Evolutionary conservation across 2,797 vertebrate genomes (phyloP).

Genomic region (Spatula clypeata): DNA sequence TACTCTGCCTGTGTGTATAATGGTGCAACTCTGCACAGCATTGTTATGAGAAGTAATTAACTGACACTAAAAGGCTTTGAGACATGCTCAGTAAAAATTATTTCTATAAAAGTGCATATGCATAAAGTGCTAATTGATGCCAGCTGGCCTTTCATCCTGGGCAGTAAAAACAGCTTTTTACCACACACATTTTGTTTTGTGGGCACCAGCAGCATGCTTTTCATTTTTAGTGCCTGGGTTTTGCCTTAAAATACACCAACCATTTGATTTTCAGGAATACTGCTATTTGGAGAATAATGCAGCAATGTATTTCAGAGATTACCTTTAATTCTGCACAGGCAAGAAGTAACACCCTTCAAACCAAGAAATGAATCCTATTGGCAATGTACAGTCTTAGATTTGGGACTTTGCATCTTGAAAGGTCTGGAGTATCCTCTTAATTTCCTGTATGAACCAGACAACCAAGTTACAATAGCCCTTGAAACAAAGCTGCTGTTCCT

Average conservation of each 20-base stretch:
- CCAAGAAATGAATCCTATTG: neutral
- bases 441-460: neutral
- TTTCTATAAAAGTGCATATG: conserved; percentile 16
- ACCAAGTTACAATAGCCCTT: neutral
- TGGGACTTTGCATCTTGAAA: neutral
- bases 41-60: neutral
- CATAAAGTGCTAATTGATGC: conserved; percentile 44
- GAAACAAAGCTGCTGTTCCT: neutral
- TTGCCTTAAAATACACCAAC: conserved; percentile 19
- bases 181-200: conserved; percentile 1
- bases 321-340: neutral
- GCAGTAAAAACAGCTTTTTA: conserved; percentile 11
- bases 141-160: conserved; percentile 31
- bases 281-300: neutral
- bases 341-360: neutral
- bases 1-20: neutral
- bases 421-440: neutral
- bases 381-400: neutral
- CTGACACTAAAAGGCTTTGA: neutral
- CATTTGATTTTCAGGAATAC: conserved; percentile 20
- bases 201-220: neutral
- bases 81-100: conserved; percentile 22
- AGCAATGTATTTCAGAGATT: neutral
- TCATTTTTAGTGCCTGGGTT: neutral
- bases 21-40: neutral